These are phyloP conservation scores for Smittia aterrima DNA, from an alignment of 2,888 invertebrate species.

Conservation along the genomic window DNA sequence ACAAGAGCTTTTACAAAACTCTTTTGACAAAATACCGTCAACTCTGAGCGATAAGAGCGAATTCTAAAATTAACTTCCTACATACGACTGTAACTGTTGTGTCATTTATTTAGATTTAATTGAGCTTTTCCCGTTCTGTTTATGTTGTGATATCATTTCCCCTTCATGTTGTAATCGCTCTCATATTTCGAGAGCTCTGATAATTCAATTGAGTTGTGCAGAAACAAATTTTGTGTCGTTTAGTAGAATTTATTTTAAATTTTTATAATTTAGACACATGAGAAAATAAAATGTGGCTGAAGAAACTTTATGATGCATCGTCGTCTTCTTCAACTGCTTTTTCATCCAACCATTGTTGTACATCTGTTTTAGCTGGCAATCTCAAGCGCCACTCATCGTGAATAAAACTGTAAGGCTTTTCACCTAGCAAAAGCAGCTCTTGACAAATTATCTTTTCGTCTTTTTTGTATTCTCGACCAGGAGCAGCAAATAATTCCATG, in stretches of 20 bases:
- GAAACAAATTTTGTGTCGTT: neutral
- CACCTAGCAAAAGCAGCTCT: slow-evolving; percentile 50
- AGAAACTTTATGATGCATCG: too few relatives aligned
- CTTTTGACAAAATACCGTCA: neutral
- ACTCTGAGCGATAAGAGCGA: neutral
- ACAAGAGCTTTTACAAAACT: neutral
- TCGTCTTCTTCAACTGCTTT: slow-evolving; percentile 44
- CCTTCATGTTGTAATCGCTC: too few relatives aligned
- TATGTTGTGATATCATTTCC: neutral
- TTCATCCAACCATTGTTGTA: slow-evolving; percentile 48
- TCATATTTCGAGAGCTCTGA: neutral
- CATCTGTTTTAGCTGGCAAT: slow-evolving; percentile 48
- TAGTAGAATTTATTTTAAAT: too few relatives aligned
- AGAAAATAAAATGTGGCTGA: too few relatives aligned
- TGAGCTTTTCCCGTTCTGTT: neutral
- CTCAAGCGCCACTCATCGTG: slow-evolving; percentile 53
- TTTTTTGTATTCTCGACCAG: slow-evolving; percentile 50
- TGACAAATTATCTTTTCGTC: slow-evolving; percentile 50
- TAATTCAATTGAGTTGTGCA: neutral
- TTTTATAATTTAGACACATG: too few relatives aligned
- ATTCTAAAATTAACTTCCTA: neutral
- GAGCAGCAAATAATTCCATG: slow-evolving; percentile 53
- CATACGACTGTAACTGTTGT: neutral
- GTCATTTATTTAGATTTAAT: neutral
- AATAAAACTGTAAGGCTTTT: slow-evolving; percentile 49